Conservation (phyloP, 1,140 invertebrate genomes). For the Zaprionus ghesquierei region DNA sequence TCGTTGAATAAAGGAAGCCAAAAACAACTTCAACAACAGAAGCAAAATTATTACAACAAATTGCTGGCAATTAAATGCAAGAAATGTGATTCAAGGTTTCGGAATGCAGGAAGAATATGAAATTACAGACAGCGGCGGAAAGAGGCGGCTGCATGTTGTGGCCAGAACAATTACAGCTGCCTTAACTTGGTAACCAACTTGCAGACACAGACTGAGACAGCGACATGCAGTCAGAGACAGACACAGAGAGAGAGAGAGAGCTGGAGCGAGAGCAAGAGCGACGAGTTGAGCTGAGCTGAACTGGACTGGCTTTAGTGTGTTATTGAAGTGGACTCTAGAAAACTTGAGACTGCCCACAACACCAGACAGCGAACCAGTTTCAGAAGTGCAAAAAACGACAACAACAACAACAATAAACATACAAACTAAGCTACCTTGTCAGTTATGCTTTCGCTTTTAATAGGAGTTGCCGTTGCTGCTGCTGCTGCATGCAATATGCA, state of each 20-base stretch:
- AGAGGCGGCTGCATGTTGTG: conserved; percentile 34
- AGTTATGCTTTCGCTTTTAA: conserved; percentile 81
- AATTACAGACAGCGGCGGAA: conserved; percentile 59
- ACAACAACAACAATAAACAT: conserved; percentile 42
- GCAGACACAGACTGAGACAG: conserved; percentile 14
- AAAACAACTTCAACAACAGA: neutral
- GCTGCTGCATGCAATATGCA: conserved; percentile 17
- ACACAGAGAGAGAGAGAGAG: conserved; percentile 16
- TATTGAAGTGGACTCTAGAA: conserved; percentile 74
- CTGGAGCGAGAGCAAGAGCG: conserved; percentile 15
- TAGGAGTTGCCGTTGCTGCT: conserved; percentile 30
- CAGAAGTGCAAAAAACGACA: conserved; percentile 67
- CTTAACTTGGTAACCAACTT: neutral
- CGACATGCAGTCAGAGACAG: neutral
- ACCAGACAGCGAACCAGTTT: conserved; percentile 75
- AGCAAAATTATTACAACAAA: conserved; percentile 42
- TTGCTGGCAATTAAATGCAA: conserved; percentile 72
- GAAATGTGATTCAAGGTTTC: conserved; percentile 82
- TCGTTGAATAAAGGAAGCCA: conserved; percentile 21
- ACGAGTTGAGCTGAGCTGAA: conserved; percentile 20
- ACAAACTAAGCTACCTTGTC: conserved; percentile 77
- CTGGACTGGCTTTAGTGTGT: conserved; percentile 29
- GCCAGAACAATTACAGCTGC: conserved; percentile 72
- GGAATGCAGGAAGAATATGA: conserved; percentile 82
- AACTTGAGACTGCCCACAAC: conserved; percentile 63